Evolutionary conservation across 2,888 invertebrate species (phyloP).

Genomic region (Automeris io): DNA sequence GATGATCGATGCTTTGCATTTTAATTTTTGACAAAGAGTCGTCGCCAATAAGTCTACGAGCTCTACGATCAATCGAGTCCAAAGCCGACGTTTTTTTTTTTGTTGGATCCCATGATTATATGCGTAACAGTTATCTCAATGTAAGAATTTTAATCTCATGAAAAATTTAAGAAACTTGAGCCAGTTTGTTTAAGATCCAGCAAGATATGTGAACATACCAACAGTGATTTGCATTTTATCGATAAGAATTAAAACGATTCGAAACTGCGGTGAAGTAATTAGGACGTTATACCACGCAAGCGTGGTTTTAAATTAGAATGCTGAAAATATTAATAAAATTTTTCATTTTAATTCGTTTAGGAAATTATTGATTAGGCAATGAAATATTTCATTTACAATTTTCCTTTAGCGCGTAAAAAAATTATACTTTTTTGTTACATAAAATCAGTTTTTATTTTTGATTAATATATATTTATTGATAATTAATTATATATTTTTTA

Average conservation of each 20-base stretch:
- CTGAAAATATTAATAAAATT: no score
- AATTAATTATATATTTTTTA: neutral
- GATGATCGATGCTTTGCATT: no score
- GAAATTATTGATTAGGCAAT: no score
- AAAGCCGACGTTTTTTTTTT: slow-evolving; percentile 9
- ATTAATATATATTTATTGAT: neutral
- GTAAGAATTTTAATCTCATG: slow-evolving; percentile 14
- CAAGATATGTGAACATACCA: slow-evolving; percentile 5
- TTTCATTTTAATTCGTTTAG: no score
- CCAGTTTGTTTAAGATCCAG: slow-evolving; percentile 10
- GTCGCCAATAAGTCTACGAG: no score
- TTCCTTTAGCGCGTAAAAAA: no score
- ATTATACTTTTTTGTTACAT: no score
- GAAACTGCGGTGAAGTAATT: no score
- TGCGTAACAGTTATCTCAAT: slow-evolving; percentile 19
- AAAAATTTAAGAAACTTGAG: slow-evolving; percentile 17
- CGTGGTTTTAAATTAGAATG: no score
- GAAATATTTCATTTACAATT: no score
- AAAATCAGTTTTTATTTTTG: neutral
- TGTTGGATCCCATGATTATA: slow-evolving; percentile 25
- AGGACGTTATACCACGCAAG: no score
- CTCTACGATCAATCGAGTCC: slow-evolving; percentile 3
- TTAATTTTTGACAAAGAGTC: no score
- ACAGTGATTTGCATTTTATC: slow-evolving; percentile 7
- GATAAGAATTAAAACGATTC: neutral